Conservation (phyloP, 2,113 vertebrate genomes). For the Pungitius pungitius region DNA sequence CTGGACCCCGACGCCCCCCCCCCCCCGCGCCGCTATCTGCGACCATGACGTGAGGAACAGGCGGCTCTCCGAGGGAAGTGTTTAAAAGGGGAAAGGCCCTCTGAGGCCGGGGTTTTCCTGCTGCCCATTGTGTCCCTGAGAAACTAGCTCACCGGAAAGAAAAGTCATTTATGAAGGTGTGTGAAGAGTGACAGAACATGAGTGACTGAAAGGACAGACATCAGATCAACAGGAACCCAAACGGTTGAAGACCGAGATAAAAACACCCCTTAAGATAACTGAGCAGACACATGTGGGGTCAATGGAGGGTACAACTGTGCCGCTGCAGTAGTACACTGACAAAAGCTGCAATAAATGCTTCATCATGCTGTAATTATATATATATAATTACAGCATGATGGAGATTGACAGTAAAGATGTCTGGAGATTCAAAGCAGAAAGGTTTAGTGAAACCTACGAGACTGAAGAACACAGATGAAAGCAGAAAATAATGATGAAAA, state of each 20-base stretch:
- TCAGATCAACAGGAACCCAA: slow-evolving; percentile 73
- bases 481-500: background rate
- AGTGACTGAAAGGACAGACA: slow-evolving; percentile 37
- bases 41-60: slow-evolving; percentile 68
- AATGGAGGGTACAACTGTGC: slow-evolving; percentile 32
- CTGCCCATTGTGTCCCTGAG: slow-evolving; percentile 75
- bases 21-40: slow-evolving; percentile 44
- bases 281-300: slow-evolving; percentile 17
- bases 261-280: slow-evolving; percentile 55
- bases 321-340: slow-evolving; percentile 14
- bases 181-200: slow-evolving; percentile 59
- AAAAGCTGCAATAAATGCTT: background rate
- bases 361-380: background rate
- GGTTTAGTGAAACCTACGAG: background rate
- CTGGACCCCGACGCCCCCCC: slow-evolving; percentile 36
- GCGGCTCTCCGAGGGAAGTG: slow-evolving; percentile 54
- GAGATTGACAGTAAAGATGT: background rate
- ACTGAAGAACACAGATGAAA: background rate
- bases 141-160: slow-evolving; percentile 69
- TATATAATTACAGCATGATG: too few species aligned
- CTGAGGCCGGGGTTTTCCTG: slow-evolving; percentile 75
- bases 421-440: background rate
- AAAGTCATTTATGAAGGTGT: slow-evolving; percentile 68
- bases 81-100: slow-evolving; percentile 74
- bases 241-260: slow-evolving; percentile 34